Evolutionary conservation across 1,140 invertebrate species (phyloP).

Genomic region (Mycetomoellerius zeteki): DNA sequence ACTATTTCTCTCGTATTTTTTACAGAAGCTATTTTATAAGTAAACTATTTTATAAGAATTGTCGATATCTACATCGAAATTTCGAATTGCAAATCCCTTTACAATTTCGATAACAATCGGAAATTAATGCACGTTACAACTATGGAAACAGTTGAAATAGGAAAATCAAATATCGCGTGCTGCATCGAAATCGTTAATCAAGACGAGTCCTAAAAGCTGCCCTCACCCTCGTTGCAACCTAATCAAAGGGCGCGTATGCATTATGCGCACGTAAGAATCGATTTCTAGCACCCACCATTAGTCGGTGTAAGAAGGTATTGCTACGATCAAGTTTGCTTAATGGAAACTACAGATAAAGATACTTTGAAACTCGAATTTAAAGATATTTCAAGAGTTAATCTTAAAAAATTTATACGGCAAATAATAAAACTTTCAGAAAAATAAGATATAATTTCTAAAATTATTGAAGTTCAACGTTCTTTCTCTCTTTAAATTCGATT

Average conservation of each 20-base stretch:
- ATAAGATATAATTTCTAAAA: background rate
- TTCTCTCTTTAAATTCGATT: background rate
- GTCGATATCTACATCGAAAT: background rate
- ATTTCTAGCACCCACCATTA: slow-evolving; percentile 33
- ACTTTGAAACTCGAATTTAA: background rate
- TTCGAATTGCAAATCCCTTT: slow-evolving; percentile 26
- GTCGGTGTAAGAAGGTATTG: background rate
- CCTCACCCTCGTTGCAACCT: slow-evolving; percentile 55
- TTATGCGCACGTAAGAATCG: slow-evolving; percentile 45
- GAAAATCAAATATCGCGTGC: slow-evolving; percentile 75
- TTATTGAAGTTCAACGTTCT: background rate
- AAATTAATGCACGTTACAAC: slow-evolving; percentile 29
- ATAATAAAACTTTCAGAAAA: background rate
- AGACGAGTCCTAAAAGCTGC: slow-evolving; percentile 68
- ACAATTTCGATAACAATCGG: background rate
- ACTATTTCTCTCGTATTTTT: background rate
- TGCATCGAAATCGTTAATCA: slow-evolving; percentile 73
- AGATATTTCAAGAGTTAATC: background rate
- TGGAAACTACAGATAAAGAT: background rate
- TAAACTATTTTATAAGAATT: too few relatives aligned
- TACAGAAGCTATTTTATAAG: background rate
- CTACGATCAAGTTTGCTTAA: slow-evolving; percentile 27
- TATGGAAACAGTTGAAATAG: slow-evolving; percentile 41
- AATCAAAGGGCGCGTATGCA: slow-evolving; percentile 59
- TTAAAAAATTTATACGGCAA: background rate